These are phyloP conservation scores for Raja brachyura DNA, from an alignment of 2,113 vertebrate genomes.

Conservation along the genomic window DNA sequence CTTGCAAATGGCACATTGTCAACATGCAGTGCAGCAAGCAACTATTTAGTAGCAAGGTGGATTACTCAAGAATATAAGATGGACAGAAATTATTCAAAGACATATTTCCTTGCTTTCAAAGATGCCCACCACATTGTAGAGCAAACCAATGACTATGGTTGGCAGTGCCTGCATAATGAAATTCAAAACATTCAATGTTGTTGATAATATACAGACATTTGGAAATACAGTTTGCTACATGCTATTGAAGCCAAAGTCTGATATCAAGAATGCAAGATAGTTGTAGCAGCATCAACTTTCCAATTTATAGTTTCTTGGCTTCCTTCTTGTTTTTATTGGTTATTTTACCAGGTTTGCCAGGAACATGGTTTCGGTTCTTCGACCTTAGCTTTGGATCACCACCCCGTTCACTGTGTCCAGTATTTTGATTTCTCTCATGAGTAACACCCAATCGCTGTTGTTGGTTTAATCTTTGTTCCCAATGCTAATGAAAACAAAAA, in stretches of 20 bases:
- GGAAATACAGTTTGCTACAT: not conserved
- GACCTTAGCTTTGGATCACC: constrained; percentile 50
- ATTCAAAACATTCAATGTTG: constrained; percentile 48
- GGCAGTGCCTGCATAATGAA: constrained; percentile 48
- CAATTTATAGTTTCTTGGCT: constrained; percentile 51
- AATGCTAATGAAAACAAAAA: constrained; percentile 54
- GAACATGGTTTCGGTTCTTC: constrained; percentile 48
- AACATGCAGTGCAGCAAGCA: constrained; percentile 33
- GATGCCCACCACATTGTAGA: constrained; percentile 40
- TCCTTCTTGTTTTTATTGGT: constrained; percentile 54
- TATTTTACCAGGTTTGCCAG: constrained; percentile 54
- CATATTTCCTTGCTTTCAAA: constrained; percentile 38
- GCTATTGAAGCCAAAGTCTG: constrained; percentile 39
- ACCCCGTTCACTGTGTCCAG: constrained; percentile 53
- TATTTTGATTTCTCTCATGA: constrained; percentile 55
- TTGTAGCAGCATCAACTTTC: constrained; percentile 40
- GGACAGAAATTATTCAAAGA: constrained; percentile 23
- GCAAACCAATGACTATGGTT: constrained; percentile 46
- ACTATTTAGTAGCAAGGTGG: constrained; percentile 41
- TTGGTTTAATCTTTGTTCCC: constrained; percentile 64
- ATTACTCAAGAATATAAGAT: constrained; percentile 39
- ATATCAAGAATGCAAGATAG: constrained; percentile 39
- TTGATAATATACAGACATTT: not conserved
- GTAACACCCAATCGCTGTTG: constrained; percentile 53
- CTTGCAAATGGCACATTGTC: constrained; percentile 38